phyloP scores from a whole-genome alignment of 2,888 invertebrate genomes.

The Mimumesa dahlbomi region DNA sequence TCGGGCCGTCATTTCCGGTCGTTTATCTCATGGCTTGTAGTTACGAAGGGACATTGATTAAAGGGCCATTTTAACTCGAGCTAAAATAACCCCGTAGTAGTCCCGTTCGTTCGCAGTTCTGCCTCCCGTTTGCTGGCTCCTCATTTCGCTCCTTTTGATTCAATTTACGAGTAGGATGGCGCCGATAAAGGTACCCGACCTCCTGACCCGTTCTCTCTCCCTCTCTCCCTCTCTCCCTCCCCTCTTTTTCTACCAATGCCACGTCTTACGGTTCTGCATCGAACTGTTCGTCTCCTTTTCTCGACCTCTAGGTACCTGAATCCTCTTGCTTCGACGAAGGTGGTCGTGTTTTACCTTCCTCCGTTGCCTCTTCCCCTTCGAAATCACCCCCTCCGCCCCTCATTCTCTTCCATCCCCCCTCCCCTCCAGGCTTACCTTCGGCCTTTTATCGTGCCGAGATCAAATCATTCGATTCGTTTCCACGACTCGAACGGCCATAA shows the following conservation, averaged over 20 bases:
- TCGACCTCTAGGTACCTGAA: slow-evolving; percentile 34
- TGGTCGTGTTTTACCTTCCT: slow-evolving; percentile 47
- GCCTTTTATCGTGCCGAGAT: slow-evolving; percentile 70
- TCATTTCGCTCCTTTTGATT: slow-evolving; percentile 77
- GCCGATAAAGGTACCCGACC: slow-evolving; percentile 64
- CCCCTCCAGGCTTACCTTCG: slow-evolving; percentile 32
- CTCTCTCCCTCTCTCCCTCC: slow-evolving; percentile 23
- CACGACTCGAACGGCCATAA: slow-evolving; percentile 65
- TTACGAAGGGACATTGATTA: slow-evolving; percentile 76
- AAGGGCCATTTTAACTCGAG: slow-evolving; percentile 75
- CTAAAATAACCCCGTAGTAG: slow-evolving; percentile 62
- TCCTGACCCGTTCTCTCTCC: slow-evolving; percentile 33
- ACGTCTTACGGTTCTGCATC: slow-evolving; percentile 36
- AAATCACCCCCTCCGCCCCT: background rate
- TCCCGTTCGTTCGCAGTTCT: slow-evolving; percentile 22
- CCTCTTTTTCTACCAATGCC: slow-evolving; percentile 7
- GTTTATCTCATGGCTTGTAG: slow-evolving; percentile 77
- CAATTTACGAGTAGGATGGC: slow-evolving; percentile 77
- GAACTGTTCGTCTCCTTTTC: slow-evolving; percentile 48
- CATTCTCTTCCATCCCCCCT: slow-evolving; percentile 2
- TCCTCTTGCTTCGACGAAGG: slow-evolving; percentile 11
- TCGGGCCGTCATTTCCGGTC: slow-evolving; percentile 78
- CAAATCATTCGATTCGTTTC: slow-evolving; percentile 72
- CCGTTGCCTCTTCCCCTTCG: too few species aligned
- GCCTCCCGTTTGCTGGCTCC: slow-evolving; percentile 32